Conservation (phyloP, 2,797 vertebrate genomes). For the Protonibea diacanthus region DNA sequence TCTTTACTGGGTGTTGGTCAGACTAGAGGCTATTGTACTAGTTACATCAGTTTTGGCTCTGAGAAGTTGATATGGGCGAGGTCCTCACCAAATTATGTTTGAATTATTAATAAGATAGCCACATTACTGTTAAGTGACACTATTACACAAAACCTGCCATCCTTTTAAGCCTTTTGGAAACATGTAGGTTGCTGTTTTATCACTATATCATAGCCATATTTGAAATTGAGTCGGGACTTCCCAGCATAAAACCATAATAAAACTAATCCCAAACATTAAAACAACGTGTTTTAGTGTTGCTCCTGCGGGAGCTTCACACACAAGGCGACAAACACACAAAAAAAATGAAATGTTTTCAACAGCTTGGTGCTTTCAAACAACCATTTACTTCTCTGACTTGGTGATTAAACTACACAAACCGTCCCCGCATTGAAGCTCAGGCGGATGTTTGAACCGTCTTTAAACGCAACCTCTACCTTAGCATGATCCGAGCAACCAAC, state of each 20-base stretch:
- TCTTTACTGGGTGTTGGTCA: not conserved
- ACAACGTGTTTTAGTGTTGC: not conserved
- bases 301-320: not conserved
- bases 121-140: not conserved
- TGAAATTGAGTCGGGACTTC: not conserved
- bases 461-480: slow-evolving; percentile 24
- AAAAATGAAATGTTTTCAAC: not conserved
- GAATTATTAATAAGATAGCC: not conserved
- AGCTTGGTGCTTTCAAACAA: not conserved
- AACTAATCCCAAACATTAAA: not conserved
- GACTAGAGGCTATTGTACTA: too few species aligned
- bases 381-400: not conserved
- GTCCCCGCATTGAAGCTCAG: slow-evolving; percentile 7
- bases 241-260: slow-evolving; percentile 3
- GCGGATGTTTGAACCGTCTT: slow-evolving; percentile 35
- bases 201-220: rapidly evolving
- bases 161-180: not conserved
- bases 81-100: not conserved
- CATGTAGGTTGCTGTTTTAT: not conserved
- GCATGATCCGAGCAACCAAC: slow-evolving; percentile 1
- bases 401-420: not conserved
- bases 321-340: not conserved
- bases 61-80: not conserved
- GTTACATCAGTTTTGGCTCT: not conserved
- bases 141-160: not conserved